Percentiles rank a stretch among this genome's conserved stretches.
Conservation (phyloP, 2,888 invertebrate genomes). For the Candidula unifasciata region DNA sequence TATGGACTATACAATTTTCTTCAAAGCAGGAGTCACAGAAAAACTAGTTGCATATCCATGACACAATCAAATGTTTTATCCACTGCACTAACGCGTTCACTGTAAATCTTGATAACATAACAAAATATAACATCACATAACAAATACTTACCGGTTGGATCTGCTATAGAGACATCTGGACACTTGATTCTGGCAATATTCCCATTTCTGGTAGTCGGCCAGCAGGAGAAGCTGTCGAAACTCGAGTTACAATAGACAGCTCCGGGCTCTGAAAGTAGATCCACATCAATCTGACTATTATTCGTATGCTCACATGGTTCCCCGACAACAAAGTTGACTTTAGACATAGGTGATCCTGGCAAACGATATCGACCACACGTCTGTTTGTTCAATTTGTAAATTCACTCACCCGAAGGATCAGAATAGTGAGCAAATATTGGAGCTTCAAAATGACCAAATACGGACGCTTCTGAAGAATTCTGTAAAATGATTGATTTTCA, state of each 20-base stretch:
- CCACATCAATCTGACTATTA: constrained; percentile 13
- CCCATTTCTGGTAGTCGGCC: constrained; percentile 36
- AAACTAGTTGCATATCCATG: too few relatives aligned
- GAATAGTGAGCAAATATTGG: too few relatives aligned
- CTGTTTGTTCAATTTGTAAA: neutral
- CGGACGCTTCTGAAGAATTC: too few relatives aligned
- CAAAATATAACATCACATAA: too few relatives aligned
- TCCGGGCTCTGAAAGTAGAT: constrained; percentile 36
- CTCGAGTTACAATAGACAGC: constrained; percentile 39
- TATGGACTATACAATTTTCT: too few relatives aligned
- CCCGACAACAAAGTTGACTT: neutral
- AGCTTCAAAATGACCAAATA: too few relatives aligned
- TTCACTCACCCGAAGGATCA: too few relatives aligned
- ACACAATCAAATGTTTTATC: too few relatives aligned
- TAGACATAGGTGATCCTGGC: neutral
- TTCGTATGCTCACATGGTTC: neutral
- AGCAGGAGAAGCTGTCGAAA: constrained; percentile 44
- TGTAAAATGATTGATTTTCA: too few relatives aligned
- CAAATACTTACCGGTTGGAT: constrained; percentile 18
- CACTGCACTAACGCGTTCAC: too few relatives aligned
- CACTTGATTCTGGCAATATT: constrained; percentile 1
- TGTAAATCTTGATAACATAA: too few relatives aligned
- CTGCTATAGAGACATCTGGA: constrained; percentile 4
- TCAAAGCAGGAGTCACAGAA: too few relatives aligned
- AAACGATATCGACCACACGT: neutral